These are phyloP conservation scores for Pelosia muscerda DNA, from an alignment of 2,888 invertebrate genomes.

Conservation along the genomic window DNA sequence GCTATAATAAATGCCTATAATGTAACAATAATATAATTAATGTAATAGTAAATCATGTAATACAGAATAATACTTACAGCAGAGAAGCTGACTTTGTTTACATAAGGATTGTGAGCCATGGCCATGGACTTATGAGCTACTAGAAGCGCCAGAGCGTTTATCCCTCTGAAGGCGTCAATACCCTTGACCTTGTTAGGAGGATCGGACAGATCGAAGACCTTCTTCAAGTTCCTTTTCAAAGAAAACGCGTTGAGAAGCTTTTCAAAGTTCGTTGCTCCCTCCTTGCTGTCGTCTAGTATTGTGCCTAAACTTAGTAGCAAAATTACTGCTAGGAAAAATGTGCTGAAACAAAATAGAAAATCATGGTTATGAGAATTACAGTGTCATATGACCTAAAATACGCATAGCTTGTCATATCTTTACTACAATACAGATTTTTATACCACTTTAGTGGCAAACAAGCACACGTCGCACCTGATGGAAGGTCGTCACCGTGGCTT, in stretches of 20 bases:
- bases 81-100: conserved; percentile 85
- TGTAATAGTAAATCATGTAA: too few relatives aligned
- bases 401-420: too few relatives aligned
- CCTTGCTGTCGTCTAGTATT: conserved; percentile 76
- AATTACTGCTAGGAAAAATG: conserved; percentile 78
- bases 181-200: conserved; percentile 77
- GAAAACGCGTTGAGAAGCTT: conserved; percentile 84
- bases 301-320: conserved; percentile 77
- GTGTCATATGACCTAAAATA: too few relatives aligned
- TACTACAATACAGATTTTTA: too few relatives aligned
- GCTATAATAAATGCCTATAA: too few relatives aligned
- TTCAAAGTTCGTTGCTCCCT: conserved; percentile 79
- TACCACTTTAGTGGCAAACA: too few relatives aligned
- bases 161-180: conserved; percentile 84
- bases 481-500: too few relatives aligned
- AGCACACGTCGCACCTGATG: too few relatives aligned
- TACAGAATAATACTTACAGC: conserved; percentile 72
- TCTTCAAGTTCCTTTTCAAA: conserved; percentile 78
- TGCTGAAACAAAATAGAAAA: conserved; percentile 62
- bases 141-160: conserved; percentile 85
- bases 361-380: too few relatives aligned
- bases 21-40: too few relatives aligned
- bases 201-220: conserved; percentile 77
- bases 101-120: conserved; percentile 86
- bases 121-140: conserved; percentile 88